Base-by-base conservation (phyloP, 1,140 invertebrate species). In the Ptiloglossa arizonensis region DNA sequence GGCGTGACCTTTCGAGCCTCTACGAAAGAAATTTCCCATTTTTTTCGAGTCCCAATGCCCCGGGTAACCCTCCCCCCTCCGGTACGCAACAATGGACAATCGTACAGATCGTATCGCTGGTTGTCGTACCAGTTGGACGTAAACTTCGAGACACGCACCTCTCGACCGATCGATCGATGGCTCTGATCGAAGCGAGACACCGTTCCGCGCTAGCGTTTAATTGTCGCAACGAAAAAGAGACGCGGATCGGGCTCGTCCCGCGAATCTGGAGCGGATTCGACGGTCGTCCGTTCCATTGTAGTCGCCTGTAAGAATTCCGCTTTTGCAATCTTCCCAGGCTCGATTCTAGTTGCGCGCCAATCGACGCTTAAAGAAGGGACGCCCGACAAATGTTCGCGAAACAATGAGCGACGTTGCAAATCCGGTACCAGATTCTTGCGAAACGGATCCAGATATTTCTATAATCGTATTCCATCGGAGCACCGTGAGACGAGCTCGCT, bases 251-350 rank as follows among this genome's bases (percentile, higher is more conserved):
- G 44, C 22, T 75, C 44, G 70, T 75, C 44, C 52, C 71, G 69
- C 56, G 72, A 85, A 85, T 84, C 86, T 87, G 69, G 82, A 85
- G 83, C 85, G 83, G 81, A 88, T 89, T 90, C 80, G 85, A 86
- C 86, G 86, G 84, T 76, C 81, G 86, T 86, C 67, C 74, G 82
- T 88, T 88, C 82, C 83, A 87, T 89, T 86, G 89, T 83, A 79
- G 54, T 68, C 77, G 77, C 64, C 68, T 64, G 87, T 87, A 90
- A 88, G 85, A 91, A 91, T 90, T 83, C 83, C 67, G 85, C 73
- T 92, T 89, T 90, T 87, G 89, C 83, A 87, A 91, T 88, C 86
- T 91, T 91, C 90, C 87, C 90, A 91, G 86, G 87, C 87, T 79
- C 80, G 72, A 75, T 72, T 78, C 70, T 79, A 81, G 79, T 73